Evolutionary conservation across 53 echinoderm and acorn worm species (phyloP).

Genomic region (Crossaster papposus): DNA sequence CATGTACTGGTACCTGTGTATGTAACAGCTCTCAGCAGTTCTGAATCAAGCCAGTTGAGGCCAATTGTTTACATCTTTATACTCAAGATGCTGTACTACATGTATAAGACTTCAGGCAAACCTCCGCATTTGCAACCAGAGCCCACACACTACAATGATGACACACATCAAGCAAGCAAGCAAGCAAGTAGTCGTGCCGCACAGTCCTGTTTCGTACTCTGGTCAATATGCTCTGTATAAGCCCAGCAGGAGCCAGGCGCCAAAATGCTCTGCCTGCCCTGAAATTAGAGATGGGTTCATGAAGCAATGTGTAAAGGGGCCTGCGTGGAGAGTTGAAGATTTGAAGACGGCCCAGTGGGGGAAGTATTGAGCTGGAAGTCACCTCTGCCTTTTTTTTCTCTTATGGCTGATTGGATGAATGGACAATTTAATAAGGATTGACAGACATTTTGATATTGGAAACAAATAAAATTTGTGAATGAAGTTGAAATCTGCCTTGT

Average conservation of each 20-base stretch:
- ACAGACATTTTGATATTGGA: not conserved
- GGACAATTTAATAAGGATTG: not conserved
- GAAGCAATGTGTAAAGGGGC: not conserved
- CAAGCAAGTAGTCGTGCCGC: not conserved
- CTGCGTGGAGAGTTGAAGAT: not conserved
- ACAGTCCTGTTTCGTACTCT: not conserved
- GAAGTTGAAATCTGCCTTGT: not conserved
- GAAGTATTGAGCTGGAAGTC: not conserved
- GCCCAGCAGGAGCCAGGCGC: conserved; percentile 48
- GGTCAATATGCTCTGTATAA: not conserved
- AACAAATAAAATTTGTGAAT: not conserved
- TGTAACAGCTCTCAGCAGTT: not conserved
- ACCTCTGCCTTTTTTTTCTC: not conserved
- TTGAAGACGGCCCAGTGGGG: not conserved
- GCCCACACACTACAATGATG: not conserved
- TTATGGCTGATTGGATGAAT: not conserved
- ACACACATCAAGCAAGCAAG: not conserved
- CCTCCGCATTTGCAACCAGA: not conserved
- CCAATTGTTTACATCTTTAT: not conserved
- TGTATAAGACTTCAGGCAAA: conserved; percentile 1
- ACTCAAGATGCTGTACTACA: not conserved
- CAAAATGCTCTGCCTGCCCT: conserved; percentile 4
- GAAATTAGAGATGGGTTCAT: conserved; percentile 45
- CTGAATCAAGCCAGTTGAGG: not conserved
- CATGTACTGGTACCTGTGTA: not conserved